Conservation (phyloP, 2,797 vertebrate genomes). For the Cuculus canorus region DNA sequence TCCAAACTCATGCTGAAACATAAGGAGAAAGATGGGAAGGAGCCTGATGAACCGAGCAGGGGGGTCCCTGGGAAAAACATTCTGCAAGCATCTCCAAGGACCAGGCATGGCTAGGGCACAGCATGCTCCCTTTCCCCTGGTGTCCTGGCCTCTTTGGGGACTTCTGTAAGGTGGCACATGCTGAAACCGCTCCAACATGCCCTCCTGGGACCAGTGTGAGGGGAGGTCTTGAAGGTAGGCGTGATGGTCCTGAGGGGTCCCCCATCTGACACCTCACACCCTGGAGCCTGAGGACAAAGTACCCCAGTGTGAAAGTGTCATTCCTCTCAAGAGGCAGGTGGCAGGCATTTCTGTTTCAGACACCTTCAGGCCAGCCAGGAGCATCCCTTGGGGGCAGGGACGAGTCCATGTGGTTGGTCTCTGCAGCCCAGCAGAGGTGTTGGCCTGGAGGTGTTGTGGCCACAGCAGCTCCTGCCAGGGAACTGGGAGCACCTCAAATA, state of each 20-base stretch:
- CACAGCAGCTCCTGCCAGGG: neutral
- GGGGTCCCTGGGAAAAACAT: neutral
- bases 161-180: neutral
- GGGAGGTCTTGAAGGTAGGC: neutral
- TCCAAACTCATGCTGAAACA: neutral
- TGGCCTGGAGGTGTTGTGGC: neutral
- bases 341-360: neutral
- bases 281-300: neutral
- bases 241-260: neutral
- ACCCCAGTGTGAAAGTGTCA: neutral
- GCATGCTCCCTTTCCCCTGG: neutral
- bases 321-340: neutral
- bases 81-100: neutral
- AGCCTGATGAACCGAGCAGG: neutral
- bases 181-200: neutral
- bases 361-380: slow-evolving; percentile 5
- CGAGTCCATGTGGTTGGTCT: neutral
- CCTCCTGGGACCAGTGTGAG: fast-evolving
- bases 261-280: neutral
- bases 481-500: neutral
- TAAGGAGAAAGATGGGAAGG: neutral
- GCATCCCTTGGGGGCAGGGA: neutral
- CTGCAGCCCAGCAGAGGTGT: neutral
- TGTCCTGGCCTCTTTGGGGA: neutral
- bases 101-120: neutral